These are phyloP conservation scores for Heliconius charithonia DNA, from an alignment of 2,888 invertebrate genomes.

Conservation along the genomic window DNA sequence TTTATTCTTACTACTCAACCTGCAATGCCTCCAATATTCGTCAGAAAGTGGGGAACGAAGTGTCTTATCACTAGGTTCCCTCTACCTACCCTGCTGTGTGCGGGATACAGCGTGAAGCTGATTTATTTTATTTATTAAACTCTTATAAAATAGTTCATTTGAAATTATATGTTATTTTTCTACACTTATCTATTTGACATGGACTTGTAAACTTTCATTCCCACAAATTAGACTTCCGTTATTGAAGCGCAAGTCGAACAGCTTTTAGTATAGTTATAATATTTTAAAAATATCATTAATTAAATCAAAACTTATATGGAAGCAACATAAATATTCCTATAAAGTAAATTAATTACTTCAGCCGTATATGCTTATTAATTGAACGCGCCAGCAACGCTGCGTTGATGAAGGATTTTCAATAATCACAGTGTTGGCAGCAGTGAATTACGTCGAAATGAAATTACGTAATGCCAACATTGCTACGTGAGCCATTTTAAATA, in stretches of 20 bases:
- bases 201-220: no score
- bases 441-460: slow-evolving; percentile 1
- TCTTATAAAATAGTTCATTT: not conserved
- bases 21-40: no score
- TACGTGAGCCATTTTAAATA: not conserved
- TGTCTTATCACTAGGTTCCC: no score
- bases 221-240: not conserved
- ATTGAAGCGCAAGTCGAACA: not conserved
- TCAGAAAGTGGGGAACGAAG: no score
- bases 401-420: slow-evolving; percentile 24
- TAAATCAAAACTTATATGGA: not conserved
- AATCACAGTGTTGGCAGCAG: slow-evolving; percentile 10
- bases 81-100: no score
- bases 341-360: slow-evolving; percentile 15
- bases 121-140: no score
- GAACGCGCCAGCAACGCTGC: slow-evolving; percentile 20
- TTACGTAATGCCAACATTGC: not conserved
- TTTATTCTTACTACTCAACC: no score
- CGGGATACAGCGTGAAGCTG: no score
- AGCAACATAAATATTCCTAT: not conserved
- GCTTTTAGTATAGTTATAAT: not conserved
- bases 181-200: no score
- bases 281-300: not conserved
- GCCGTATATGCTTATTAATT: not conserved
- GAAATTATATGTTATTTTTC: not conserved